Evolutionary conservation across 2,113 vertebrate species (phyloP).

Genomic region (Gymnobelideus leadbeateri): DNA sequence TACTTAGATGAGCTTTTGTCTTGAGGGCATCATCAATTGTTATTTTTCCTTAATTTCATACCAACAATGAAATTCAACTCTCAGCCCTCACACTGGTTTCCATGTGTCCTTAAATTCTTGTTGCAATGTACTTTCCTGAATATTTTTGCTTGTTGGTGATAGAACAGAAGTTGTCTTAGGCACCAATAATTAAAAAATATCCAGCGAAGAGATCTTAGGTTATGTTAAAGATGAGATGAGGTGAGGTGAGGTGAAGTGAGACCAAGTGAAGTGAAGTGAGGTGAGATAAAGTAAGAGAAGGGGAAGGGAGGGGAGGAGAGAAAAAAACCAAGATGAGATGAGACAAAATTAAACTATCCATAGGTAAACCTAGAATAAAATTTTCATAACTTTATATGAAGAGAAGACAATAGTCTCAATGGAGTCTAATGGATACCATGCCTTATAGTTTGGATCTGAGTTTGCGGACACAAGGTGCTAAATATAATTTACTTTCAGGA

Average conservation of each 20-base stretch:
- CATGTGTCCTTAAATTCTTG: constrained; percentile 20
- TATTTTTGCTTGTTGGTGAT: not conserved
- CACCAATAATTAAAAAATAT: constrained; percentile 36
- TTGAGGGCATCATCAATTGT: constrained; percentile 62
- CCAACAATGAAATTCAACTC: constrained; percentile 51
- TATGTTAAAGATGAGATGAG: constrained; percentile 47
- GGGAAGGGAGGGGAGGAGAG: too few species aligned
- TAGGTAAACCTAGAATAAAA: not conserved
- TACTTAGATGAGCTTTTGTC: constrained; percentile 62
- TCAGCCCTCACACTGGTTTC: constrained; percentile 36
- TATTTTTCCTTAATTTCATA: constrained; percentile 63
- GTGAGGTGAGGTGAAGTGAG: too few species aligned
- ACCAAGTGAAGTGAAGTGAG: too few species aligned
- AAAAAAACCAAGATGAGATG: too few species aligned
- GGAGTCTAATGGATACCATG: not conserved
- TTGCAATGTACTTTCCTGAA: not conserved
- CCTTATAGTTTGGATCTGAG: not conserved
- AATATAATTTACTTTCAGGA: not conserved
- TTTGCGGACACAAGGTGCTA: not conserved
- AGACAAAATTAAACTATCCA: not conserved
- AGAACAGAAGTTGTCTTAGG: constrained; percentile 48
- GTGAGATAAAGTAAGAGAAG: too few species aligned
- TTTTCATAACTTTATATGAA: not conserved
- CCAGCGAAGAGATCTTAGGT: constrained; percentile 20
- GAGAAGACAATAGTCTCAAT: not conserved